phyloP scores from a whole-genome alignment of 1,140 invertebrate species.

The fruit fly (Drosophila melanogaster) region Release_6_plus_ISO1_MT NT_033779.5:14916001-14916500 shows the following conservation, averaged over 20 bases:
- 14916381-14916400: slow-evolving; percentile 35
- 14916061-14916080: slow-evolving; percentile 45
- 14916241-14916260: slow-evolving; percentile 82
- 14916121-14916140: slow-evolving; percentile 90
- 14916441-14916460: slow-evolving; percentile 29
- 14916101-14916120: slow-evolving; percentile 79
- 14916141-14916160: slow-evolving; percentile 90
- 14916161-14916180: slow-evolving; percentile 91
- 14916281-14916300: slow-evolving; percentile 29
- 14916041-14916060: background rate
- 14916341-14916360: slow-evolving; percentile 50
- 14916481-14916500: slow-evolving; percentile 49
- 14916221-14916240: slow-evolving; percentile 89
- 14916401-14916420: slow-evolving; percentile 32
- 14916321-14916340: slow-evolving; percentile 48
- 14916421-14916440: slow-evolving; percentile 39
- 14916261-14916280: slow-evolving; percentile 26
- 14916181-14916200: slow-evolving; percentile 90
- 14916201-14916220: slow-evolving; percentile 90
- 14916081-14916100: slow-evolving; percentile 83
- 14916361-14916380: slow-evolving; percentile 12
- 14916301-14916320: slow-evolving; percentile 58
- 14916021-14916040: background rate
- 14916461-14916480: slow-evolving; percentile 4
- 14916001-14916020: background rate